These are phyloP conservation scores for Eidolon dupreanum DNA, from an alignment of 2,797 vertebrate species.

Conservation along the genomic window DNA sequence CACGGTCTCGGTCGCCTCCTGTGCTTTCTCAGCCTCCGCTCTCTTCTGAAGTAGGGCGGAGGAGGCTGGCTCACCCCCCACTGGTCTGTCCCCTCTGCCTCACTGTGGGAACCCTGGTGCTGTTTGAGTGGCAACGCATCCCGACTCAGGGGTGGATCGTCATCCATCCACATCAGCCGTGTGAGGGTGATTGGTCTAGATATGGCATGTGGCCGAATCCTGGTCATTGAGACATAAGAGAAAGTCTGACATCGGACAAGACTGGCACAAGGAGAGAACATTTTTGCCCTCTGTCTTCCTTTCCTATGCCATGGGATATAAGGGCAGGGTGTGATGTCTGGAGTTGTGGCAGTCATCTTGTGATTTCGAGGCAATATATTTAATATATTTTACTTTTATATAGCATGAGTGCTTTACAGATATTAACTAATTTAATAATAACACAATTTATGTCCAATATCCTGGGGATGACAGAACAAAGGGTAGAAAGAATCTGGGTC, in stretches of 20 bases:
- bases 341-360: background rate
- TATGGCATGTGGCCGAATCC: background rate
- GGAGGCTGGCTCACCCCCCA: too few species aligned
- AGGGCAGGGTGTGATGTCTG: background rate
- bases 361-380: background rate
- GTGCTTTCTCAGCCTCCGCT: background rate
- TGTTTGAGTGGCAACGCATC: background rate
- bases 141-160: background rate
- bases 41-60: background rate
- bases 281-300: background rate
- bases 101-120: background rate
- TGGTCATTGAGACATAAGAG: fast-evolving
- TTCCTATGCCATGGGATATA: background rate
- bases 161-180: background rate
- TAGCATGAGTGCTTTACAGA: background rate
- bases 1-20: background rate
- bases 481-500: background rate
- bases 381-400: background rate
- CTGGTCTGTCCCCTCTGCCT: background rate
- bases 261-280: background rate
- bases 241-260: background rate
- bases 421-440: background rate
- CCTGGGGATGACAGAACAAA: background rate
- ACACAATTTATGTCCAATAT: background rate
- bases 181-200: too few species aligned